Conservation (phyloP, 2,888 invertebrate genomes). For the Drosophila koepferae region DNA sequence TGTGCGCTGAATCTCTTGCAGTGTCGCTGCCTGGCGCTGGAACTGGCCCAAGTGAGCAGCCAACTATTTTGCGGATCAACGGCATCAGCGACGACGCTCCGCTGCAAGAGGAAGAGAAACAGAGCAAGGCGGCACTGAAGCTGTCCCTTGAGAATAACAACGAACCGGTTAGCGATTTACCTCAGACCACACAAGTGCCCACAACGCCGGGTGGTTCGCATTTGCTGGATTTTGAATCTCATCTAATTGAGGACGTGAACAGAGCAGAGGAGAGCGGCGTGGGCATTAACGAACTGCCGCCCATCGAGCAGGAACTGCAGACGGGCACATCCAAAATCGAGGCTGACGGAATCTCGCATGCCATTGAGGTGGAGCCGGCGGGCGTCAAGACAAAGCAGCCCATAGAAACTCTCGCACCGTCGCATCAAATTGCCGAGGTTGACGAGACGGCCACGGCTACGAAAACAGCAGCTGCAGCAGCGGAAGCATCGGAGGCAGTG, state of each 20-base stretch:
- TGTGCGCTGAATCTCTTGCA: slow-evolving; percentile 51
- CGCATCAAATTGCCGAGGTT: slow-evolving; percentile 70
- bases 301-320: slow-evolving; percentile 80
- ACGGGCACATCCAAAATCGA: slow-evolving; percentile 80
- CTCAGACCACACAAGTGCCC: slow-evolving; percentile 42
- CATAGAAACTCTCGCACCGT: slow-evolving; percentile 69
- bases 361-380: slow-evolving; percentile 83
- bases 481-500: slow-evolving; percentile 39
- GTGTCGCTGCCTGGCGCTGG: slow-evolving; percentile 85
- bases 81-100: slow-evolving; percentile 64
- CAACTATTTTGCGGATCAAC: slow-evolving; percentile 84
- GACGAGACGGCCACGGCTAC: slow-evolving; percentile 62
- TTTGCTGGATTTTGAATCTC: slow-evolving; percentile 83
- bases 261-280: slow-evolving; percentile 75
- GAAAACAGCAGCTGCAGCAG: slow-evolving; percentile 16
- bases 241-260: slow-evolving; percentile 83
- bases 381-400: slow-evolving; percentile 74
- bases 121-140: slow-evolving; percentile 44
- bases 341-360: slow-evolving; percentile 72
- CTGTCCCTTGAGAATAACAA: slow-evolving; percentile 46
- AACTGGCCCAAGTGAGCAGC: slow-evolving; percentile 80
- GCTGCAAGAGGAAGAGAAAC: slow-evolving; percentile 32
- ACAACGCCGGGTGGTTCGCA: slow-evolving; percentile 66
- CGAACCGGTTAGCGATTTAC: slow-evolving; percentile 21
- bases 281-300: slow-evolving; percentile 81